Base-by-base conservation (phyloP, 2,888 invertebrate species). In the Agrotis ipsilon region DNA sequence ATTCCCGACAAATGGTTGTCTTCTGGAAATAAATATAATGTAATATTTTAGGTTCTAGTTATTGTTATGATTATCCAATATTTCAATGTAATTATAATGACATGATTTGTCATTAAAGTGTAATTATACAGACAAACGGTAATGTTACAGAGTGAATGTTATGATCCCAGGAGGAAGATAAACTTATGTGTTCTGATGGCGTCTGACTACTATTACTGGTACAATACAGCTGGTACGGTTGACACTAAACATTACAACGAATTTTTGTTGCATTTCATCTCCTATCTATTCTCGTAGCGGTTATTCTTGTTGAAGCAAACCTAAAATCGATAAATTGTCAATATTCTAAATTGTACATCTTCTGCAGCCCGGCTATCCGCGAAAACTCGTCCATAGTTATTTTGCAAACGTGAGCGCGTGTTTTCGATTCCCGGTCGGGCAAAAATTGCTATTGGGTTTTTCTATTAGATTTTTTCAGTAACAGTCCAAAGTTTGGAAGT, bases 11-110 rank as follows among this genome's bases (percentile, higher is more conserved):
- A 32, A 59, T 72, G 43, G 48, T 19, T 72, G 46, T 48, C 21
- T 46, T 46, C 32, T 21, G 49, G 46, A 21, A 49, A 57, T 67
- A 51, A 73, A 59, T 27, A 55, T 55, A 69, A 57, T 78, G 46
- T 64, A 75, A 67, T 81, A 71, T 55, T 64, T 69, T 73, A 83
- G 65, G 64, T 39, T 55, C n/a, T 80, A 80, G 64, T 62, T 80
- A 59, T 16, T 64, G 46, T 66, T 52, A 45, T 54, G 68, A 70
- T 72, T 71, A 32, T 32, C 13, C 65, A 49, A 72, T 68, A 60
- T 67, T 27, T 70, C 59, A 27, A 67, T 71, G 24, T 68, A 60
- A 68, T 75, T 63, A 58, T 74, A 68, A 74, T 59, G 57, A 61
- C 70, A 70, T 60, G 32, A 70, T 68, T 65, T 68, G 24, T 71